Percentiles rank a stretch among this genome's conserved stretches.
phyloP scores from a whole-genome alignment of 2,888 invertebrate species.

The Notocelia uddmanniana region DNA sequence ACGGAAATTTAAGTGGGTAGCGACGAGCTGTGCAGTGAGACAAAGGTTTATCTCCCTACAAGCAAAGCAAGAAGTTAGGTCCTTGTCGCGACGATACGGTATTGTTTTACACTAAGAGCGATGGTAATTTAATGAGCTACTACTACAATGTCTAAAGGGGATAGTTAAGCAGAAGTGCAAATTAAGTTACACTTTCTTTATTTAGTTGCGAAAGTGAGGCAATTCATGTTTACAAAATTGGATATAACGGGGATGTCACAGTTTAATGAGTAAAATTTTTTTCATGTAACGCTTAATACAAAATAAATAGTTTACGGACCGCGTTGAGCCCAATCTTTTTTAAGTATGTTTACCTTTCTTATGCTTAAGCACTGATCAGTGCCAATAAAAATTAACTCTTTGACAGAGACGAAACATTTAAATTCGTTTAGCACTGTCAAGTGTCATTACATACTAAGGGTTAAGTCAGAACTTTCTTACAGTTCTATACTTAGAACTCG shows the following conservation, averaged over 20 bases:
- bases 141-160: not conserved
- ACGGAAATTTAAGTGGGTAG: constrained; percentile 43
- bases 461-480: no score
- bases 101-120: constrained; percentile 13
- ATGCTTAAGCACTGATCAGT: no score
- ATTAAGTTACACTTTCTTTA: constrained; percentile 4
- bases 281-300: not conserved
- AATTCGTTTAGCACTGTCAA: no score
- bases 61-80: not conserved
- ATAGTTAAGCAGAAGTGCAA: not conserved
- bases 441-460: no score
- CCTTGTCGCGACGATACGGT: not conserved
- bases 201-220: not conserved
- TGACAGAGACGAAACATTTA: no score
- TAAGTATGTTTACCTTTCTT: no score
- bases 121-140: constrained; percentile 11
- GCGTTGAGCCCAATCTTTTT: not conserved
- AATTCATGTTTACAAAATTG: not conserved
- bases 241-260: not conserved
- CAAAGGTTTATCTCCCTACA: not conserved
- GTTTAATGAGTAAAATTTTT: not conserved
- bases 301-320: not conserved
- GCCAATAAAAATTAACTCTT: no score
- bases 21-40: not conserved
- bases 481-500: no score